Evolutionary conservation across 2,113 vertebrate genomes (phyloP).

Genomic region (Pomatorhinus ruficollis): DNA sequence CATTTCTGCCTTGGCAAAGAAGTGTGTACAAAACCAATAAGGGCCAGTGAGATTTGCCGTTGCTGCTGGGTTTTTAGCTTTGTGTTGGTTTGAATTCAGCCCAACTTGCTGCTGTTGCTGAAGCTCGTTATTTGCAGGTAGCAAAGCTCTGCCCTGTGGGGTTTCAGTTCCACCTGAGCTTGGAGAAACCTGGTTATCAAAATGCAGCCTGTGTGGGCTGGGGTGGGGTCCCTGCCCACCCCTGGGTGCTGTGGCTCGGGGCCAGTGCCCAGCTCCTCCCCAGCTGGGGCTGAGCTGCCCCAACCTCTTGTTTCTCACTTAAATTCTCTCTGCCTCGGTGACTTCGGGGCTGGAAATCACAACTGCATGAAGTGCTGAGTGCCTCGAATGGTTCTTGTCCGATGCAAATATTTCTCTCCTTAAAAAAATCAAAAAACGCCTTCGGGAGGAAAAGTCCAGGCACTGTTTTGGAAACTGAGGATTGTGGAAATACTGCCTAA

Average conservation of each 20-base stretch:
- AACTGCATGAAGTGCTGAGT: not conserved
- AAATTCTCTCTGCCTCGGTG: not conserved
- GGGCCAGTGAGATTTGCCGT: not conserved
- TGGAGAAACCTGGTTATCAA: not conserved
- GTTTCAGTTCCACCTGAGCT: not conserved
- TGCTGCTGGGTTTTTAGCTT: not conserved
- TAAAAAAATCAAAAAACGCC: not conserved
- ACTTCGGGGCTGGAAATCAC: not conserved
- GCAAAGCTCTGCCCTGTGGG: not conserved
- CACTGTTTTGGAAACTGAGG: conserved; percentile 19
- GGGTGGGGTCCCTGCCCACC: not conserved
- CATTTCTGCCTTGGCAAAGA: not conserved
- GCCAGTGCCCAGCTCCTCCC: not conserved
- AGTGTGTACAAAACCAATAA: not conserved
- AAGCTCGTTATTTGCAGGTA: not conserved
- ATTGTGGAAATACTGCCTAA: conserved; percentile 34
- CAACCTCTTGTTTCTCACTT: not conserved
- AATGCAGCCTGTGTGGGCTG: not conserved
- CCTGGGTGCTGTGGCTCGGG: fast-evolving
- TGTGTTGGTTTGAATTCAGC: not conserved
- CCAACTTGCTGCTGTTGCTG: not conserved
- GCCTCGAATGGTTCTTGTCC: not conserved
- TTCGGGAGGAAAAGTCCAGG: not conserved
- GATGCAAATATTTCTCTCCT: not conserved
- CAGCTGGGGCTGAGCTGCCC: not conserved